Conservation (phyloP, 2,113 vertebrate species). For the Megaleporinus macrocephalus region DNA sequence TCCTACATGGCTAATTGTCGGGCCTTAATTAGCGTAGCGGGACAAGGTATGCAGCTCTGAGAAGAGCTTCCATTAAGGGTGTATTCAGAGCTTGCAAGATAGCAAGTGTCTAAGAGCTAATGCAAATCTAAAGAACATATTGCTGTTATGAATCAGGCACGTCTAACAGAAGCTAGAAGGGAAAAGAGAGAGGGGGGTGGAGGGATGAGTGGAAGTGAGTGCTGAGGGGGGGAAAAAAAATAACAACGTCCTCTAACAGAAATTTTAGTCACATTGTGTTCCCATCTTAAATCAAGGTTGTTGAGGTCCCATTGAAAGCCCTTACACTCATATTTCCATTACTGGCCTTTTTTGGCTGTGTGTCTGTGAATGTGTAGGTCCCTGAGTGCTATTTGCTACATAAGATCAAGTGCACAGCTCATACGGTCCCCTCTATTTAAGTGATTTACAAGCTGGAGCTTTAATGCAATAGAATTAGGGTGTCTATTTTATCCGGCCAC, state of each 20-base stretch:
- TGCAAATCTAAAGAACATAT: constrained; percentile 53
- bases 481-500: constrained; percentile 12
- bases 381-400: constrained; percentile 28
- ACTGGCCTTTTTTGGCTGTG: constrained; percentile 13
- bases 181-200: not conserved
- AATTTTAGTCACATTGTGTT: constrained; percentile 54
- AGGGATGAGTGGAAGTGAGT: constrained; percentile 17
- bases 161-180: constrained; percentile 36
- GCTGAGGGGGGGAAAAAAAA: constrained; percentile 10
- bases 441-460: constrained; percentile 28
- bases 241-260: constrained; percentile 43
- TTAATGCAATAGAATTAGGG: constrained; percentile 24
- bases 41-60: constrained; percentile 61
- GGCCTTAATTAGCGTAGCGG: constrained; percentile 71
- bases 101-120: constrained; percentile 53
- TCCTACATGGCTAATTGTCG: constrained; percentile 69
- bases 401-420: constrained; percentile 46
- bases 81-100: constrained; percentile 44
- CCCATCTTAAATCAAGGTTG: constrained; percentile 61
- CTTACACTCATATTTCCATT: constrained; percentile 45
- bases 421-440: not conserved
- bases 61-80: constrained; percentile 52
- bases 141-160: constrained; percentile 45
- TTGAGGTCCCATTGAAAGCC: constrained; percentile 49
- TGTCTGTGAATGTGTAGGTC: constrained; percentile 1